Base-by-base conservation (phyloP, 2,888 invertebrate species). In the Amblyteles armatorius region DNA sequence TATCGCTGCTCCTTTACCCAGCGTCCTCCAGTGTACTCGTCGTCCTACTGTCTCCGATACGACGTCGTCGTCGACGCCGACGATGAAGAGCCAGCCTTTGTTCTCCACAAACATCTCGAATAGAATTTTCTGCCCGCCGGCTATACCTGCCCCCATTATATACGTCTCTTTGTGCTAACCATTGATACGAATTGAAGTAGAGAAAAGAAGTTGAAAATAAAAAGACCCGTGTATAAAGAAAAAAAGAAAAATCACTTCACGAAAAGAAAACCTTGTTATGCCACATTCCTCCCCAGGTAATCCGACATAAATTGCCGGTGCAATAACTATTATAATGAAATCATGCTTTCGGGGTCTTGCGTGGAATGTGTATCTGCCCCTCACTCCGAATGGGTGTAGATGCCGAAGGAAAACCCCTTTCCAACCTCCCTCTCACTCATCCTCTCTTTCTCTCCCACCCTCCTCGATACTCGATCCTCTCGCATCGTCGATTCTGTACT, bases 401-500 rank as follows among this genome's bases (percentile, higher is more conserved):
- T 78, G 55, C 67, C 69, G 60, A 60, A 40, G 11, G 69, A 36
- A 63, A 50, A 69, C 19, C 44, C 77, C 63, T 74, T 81, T 72
- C 60, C 44, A 73, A 81, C 26, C 52, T 26, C 5, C 33, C 44
- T 13, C 40, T 44, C 60, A n/a, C 44, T 29, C 63, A 63, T 29
- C 40, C 72, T 40, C 44, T 52, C 57, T 48, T 22, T 60, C 68
- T 55, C 68, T 71, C 57, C 26, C 67, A 19, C 7, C 22, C 63
- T 65, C 50, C 44, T 26, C 44, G 19, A 19, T 9, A 22, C 44
- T 44, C 57, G 40, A 16, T 74, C 71, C 63, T 79, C 71, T 74
- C 65, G 71, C 52, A 57, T 57, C 68, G 78, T 55, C 74, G 74
- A 44, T 74, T 72, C 79, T 85, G 79, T 80, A 82, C 79, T 85